Conservation (phyloP, 2,113 vertebrate genomes). For the mouse (Mus musculus) region DNA sequence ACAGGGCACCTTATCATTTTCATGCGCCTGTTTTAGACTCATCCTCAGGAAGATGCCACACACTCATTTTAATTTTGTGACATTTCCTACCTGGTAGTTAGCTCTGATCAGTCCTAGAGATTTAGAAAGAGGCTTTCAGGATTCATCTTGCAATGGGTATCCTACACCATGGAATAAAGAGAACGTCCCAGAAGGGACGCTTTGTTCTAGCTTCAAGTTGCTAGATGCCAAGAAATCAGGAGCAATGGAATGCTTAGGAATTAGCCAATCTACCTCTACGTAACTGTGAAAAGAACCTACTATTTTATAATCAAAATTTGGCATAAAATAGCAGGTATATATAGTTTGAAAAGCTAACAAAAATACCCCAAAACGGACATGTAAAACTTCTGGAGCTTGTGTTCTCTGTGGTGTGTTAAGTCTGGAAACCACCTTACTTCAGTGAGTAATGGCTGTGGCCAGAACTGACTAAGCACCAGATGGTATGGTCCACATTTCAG, state of each 20-base stretch:
- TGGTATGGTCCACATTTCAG: not conserved
- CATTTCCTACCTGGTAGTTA: conserved; percentile 61
- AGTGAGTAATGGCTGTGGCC: not conserved
- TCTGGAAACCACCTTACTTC: conserved; percentile 31
- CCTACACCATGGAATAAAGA: conserved; percentile 67
- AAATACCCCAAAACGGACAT: conserved; percentile 62
- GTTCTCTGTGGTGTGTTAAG: not conserved
- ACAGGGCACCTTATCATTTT: conserved; percentile 56
- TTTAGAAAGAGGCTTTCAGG: conserved; percentile 37
- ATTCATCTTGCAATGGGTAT: conserved; percentile 57
- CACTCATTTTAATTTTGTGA: conserved; percentile 65
- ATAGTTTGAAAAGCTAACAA: conserved; percentile 65
- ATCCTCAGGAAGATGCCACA: not conserved
- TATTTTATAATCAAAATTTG: conserved; percentile 76
- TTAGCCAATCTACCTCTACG: conserved; percentile 54
- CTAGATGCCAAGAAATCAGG: conserved; percentile 62
- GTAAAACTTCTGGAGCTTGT: conserved; percentile 36
- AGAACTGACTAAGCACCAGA: not conserved
- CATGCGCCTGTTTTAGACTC: conserved; percentile 46
- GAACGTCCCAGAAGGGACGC: conserved; percentile 54
- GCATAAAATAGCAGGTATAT: conserved; percentile 68
- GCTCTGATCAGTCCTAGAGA: conserved; percentile 61
- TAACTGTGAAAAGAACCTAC: conserved; percentile 73
- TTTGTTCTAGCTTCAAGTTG: conserved; percentile 48
- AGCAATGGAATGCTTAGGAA: conserved; percentile 48